Evolutionary conservation across 2,888 invertebrate genomes (phyloP).

Genomic region (Orthosia gothica): DNA sequence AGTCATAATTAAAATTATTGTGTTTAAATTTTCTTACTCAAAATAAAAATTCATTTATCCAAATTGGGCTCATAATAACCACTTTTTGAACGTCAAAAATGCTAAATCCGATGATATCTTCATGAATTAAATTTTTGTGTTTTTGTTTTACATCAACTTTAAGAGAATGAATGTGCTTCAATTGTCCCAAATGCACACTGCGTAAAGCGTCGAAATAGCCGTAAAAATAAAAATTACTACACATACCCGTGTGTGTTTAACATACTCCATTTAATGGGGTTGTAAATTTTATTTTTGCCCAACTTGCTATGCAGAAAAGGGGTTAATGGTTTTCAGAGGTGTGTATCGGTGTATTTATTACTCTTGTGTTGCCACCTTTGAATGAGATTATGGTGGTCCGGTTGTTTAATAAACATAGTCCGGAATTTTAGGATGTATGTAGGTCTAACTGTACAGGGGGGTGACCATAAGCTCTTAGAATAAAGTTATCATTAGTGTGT

Average conservation of each 20-base stretch:
- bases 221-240: slow-evolving; percentile 43
- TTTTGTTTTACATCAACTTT: slow-evolving; percentile 6
- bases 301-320: slow-evolving; percentile 44
- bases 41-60: too few relatives aligned
- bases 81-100: background rate
- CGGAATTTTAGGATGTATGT: background rate
- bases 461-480: too few relatives aligned
- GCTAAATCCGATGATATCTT: background rate
- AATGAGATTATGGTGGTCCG: slow-evolving; percentile 12
- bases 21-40: too few relatives aligned
- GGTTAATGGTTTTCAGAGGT: slow-evolving; percentile 57
- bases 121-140: background rate
- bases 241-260: slow-evolving; percentile 25
- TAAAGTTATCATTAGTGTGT: too few relatives aligned
- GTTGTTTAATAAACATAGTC: background rate
- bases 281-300: slow-evolving; percentile 61
- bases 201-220: slow-evolving; percentile 41
- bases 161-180: slow-evolving; percentile 11
- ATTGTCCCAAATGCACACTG: slow-evolving; percentile 13
- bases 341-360: slow-evolving; percentile 51
- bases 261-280: slow-evolving; percentile 50
- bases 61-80: too few relatives aligned
- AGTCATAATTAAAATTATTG: too few relatives aligned
- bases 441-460: background rate
- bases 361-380: slow-evolving; percentile 14